Evolutionary conservation across 2,888 invertebrate species (phyloP), one percentile per base, ranked within the genome.

Genomic region (Patella ulyssiponensis): DNA sequence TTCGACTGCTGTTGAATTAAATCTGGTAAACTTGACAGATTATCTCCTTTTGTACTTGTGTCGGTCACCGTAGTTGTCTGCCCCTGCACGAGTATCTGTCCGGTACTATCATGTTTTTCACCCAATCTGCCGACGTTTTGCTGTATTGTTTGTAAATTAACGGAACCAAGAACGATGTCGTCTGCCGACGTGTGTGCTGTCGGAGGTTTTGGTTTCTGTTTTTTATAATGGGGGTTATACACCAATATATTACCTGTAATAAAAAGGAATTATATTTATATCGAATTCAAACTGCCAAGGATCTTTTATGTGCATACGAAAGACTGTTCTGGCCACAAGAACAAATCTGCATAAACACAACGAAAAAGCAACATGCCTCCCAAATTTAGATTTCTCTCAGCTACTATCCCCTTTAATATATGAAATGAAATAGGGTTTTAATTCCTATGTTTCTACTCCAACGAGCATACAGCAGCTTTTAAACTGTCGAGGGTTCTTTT

Each of bases 91-190:
- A 69, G 69, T 4, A 69, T 56, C 7, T 71, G 69, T 56, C 17
- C 75, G 75, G 56, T 78, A 74, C 20, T 64, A 23, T 64, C 77
- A 78, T 76, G 76, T 53, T 76, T 76, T 51, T 76, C 76, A 33
- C 76, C 76, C 20, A 83, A 74, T 1, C 79, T 75, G 14, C 83
- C 80, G 0, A 83, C 83, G 17, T 81, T 83, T 64, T 81, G 79
- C 69, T 82, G 77, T 23, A 83, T 78, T 51, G 80, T 82, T 74
- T 81, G 77, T 14, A 83, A 78, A 74, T 83, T 80, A n/a, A 83
- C 82, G 0, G 78, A 73, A n/a, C 83, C 83, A 27, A 83, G 71
- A 7, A 83, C 82, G 3, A 83, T 83, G 78, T 83, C 83, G 69
- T 83, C 83, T 33, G 79, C 54, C 1, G 76, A 74, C 11, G 69